These are phyloP conservation scores for Stenopsyche tienmushanensis DNA, from an alignment of 1,140 invertebrate species.

Conservation along the genomic window DNA sequence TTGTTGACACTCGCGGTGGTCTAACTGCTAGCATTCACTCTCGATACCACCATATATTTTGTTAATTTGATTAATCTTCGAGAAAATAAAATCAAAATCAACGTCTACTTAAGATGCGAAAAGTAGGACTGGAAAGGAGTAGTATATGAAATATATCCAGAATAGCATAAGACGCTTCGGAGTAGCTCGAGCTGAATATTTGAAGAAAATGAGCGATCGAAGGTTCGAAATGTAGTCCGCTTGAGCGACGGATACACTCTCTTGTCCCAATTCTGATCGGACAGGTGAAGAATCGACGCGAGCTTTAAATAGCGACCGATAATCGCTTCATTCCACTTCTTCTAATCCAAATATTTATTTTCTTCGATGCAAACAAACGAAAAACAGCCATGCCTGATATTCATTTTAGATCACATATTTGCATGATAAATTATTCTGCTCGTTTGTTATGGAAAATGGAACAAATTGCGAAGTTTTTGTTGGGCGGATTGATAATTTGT, in stretches of 20 bases:
- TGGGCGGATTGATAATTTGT: neutral
- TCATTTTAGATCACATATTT: neutral
- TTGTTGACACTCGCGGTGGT: too few species aligned
- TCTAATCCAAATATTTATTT: neutral
- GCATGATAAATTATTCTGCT: neutral
- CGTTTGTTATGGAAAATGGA: neutral
- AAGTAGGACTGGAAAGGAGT: neutral
- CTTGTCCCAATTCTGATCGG: neutral
- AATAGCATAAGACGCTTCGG: neutral
- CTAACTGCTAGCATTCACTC: too few species aligned
- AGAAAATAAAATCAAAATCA: neutral
- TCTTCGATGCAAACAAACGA: neutral
- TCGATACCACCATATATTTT: too few species aligned
- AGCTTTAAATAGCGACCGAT: neutral
- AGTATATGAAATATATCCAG: neutral
- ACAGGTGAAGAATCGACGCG: neutral
- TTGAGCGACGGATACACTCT: neutral
- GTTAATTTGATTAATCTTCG: neutral
- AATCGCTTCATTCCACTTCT: neutral
- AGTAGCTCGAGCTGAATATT: too few species aligned
- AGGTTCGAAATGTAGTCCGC: neutral
- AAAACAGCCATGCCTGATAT: neutral
- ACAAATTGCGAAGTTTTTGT: neutral
- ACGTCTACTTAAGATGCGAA: neutral
- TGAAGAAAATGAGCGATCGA: too few species aligned